phyloP scores from a whole-genome alignment of 64 coral and sea anemone genomes.

The Stichodactyla mertensii region DNA sequence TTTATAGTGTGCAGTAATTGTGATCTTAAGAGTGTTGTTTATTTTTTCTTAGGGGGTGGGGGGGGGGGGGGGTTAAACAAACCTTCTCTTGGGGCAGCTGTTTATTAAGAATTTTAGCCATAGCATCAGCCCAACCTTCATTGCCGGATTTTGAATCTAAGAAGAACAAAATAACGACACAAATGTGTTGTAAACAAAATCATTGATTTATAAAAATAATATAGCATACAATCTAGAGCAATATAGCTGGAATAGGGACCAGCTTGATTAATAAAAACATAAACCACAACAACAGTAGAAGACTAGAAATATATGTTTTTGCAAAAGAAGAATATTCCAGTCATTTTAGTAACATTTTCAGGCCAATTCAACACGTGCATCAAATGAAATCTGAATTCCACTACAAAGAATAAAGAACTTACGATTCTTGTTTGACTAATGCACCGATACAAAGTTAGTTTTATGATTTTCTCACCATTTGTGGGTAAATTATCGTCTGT shows the following conservation, averaged over 20 bases:
- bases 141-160: not conserved
- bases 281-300: too few species aligned
- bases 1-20: too few species aligned
- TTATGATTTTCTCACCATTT: not conserved
- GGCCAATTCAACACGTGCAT: not conserved
- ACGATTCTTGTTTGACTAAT: not conserved
- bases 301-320: too few species aligned
- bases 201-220: too few species aligned
- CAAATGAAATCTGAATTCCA: not conserved
- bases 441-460: not conserved
- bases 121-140: conserved; percentile 88
- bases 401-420: not conserved
- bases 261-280: too few species aligned
- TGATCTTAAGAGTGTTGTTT: too few species aligned
- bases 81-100: conserved; percentile 73
- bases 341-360: not conserved
- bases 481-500: not conserved
- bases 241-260: too few species aligned
- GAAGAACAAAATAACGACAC: not conserved
- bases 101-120: conserved; percentile 81
- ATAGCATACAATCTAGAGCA: too few species aligned
- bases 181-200: not conserved
- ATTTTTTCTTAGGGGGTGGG: too few species aligned
- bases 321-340: too few species aligned
- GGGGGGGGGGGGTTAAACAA: not conserved